Evolutionary conservation across 2,888 invertebrate genomes (phyloP).

Genomic region (Gasteruption jaculator): DNA sequence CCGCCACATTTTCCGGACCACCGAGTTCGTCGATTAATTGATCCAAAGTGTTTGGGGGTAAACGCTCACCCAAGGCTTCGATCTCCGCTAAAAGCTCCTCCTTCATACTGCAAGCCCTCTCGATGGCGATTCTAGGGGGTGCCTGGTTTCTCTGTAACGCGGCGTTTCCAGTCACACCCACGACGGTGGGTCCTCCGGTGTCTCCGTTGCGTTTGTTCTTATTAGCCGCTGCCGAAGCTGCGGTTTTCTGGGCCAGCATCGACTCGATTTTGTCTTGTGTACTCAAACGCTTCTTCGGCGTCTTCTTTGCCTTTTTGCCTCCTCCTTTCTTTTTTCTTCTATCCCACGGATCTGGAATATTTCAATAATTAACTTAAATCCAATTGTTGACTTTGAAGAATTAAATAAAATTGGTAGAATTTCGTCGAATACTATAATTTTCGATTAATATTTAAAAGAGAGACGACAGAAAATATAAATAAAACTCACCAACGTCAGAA

Average conservation of each 20-base stretch:
- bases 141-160: slow-evolving; percentile 43
- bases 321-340: slow-evolving; percentile 64
- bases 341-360: slow-evolving; percentile 71
- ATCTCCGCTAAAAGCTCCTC: slow-evolving; percentile 82
- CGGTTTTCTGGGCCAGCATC: slow-evolving; percentile 57
- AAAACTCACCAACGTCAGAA: slow-evolving; percentile 68
- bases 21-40: slow-evolving; percentile 97
- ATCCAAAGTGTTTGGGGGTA: slow-evolving; percentile 97
- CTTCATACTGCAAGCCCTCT: slow-evolving; percentile 89
- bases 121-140: slow-evolving; percentile 80
- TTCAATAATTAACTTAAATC: slow-evolving; percentile 8
- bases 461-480: slow-evolving; percentile 13
- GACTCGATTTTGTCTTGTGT: slow-evolving; percentile 80
- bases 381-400: neutral
- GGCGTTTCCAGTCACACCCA: slow-evolving; percentile 30
- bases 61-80: slow-evolving; percentile 76
- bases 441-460: neutral
- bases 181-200: slow-evolving; percentile 34
- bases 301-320: slow-evolving; percentile 57
- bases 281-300: slow-evolving; percentile 59
- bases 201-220: slow-evolving; percentile 50
- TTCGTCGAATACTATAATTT: slow-evolving; percentile 7
- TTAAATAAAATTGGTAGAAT: slow-evolving; percentile 25
- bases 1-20: slow-evolving; percentile 96
- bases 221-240: too few relatives aligned